A percentile compares a stretch with the other conserved stretches of the same genome.
These are phyloP conservation scores for Opisthocomus hoazin DNA, from an alignment of 2,113 vertebrate species.

Conservation along the genomic window DNA sequence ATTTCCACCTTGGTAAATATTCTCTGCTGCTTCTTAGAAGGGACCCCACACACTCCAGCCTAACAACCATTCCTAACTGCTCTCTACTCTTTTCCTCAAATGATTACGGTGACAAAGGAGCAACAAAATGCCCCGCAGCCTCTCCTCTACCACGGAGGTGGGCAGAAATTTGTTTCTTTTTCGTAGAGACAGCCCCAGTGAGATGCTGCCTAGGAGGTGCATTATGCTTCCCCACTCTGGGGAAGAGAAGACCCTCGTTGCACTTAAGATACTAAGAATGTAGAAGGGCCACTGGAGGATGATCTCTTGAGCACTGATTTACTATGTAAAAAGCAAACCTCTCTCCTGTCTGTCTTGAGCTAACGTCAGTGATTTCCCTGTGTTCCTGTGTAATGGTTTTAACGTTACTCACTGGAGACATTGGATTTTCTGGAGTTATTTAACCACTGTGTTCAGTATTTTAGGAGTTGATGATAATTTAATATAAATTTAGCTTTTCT, in stretches of 20 bases:
- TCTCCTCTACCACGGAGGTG: neutral
- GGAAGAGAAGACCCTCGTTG: constrained; percentile 50
- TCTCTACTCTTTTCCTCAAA: neutral
- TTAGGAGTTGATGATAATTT: constrained; percentile 83
- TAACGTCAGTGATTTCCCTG: constrained; percentile 68
- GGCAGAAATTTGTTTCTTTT: neutral
- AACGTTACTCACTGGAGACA: constrained; percentile 92
- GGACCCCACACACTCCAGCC: neutral
- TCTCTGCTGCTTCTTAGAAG: neutral
- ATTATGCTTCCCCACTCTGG: neutral
- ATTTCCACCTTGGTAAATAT: neutral
- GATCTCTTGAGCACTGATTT: constrained; percentile 82
- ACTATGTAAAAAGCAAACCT: constrained; percentile 79
- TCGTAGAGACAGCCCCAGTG: neutral
- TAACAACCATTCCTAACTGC: neutral
- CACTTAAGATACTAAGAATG: constrained; percentile 78
- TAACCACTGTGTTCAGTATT: constrained; percentile 92
- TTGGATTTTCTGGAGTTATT: constrained; percentile 88
- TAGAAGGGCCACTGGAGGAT: constrained; percentile 74
- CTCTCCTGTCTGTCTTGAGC: constrained; percentile 70
- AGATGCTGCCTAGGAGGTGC: neutral
- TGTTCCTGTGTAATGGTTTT: constrained; percentile 80
- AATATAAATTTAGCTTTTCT: constrained; percentile 86
- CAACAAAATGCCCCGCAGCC: neutral
- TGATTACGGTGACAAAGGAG: neutral